A percentile compares a stretch with the other conserved stretches of the same genome.
These are phyloP conservation scores for Lasioglossum vierecki DNA, from an alignment of 2,888 invertebrate genomes.

Conservation along the genomic window DNA sequence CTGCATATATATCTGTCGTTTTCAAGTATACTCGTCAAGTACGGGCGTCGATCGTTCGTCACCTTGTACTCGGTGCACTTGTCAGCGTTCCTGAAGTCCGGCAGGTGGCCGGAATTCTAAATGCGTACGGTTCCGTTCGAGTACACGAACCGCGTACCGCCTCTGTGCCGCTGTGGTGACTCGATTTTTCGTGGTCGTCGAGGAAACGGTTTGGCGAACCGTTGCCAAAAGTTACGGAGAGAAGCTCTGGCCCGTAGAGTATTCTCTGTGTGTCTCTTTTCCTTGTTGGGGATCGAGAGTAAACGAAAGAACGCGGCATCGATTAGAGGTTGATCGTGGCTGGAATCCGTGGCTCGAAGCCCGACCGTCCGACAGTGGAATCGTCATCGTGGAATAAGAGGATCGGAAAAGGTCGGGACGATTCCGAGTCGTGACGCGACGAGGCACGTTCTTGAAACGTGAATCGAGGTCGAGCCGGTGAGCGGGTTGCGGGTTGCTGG, in stretches of 20 bases:
- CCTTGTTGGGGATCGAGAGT: background rate
- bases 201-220: background rate
- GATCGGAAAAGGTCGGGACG: constrained; percentile 61
- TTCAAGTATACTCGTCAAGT: background rate
- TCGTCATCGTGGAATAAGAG: constrained; percentile 43
- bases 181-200: background rate
- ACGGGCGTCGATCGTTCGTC: constrained; percentile 44
- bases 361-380: constrained; percentile 15
- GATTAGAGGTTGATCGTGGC: constrained; percentile 18
- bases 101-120: constrained; percentile 61
- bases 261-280: background rate
- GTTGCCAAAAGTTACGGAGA: background rate
- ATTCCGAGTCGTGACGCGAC: constrained; percentile 58
- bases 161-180: background rate
- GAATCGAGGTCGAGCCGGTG: constrained; percentile 65
- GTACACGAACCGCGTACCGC: background rate
- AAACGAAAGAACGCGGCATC: background rate
- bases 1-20: background rate
- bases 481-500: constrained; percentile 48
- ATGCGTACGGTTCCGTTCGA: constrained; percentile 9
- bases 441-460: constrained; percentile 63
- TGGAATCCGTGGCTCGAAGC: constrained; percentile 30
- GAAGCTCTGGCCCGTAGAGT: background rate
- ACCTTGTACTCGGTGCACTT: constrained; percentile 73
- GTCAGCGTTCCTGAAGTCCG: constrained; percentile 72